These are phyloP conservation scores for Hyperoplus lanceolatus DNA, from an alignment of 2,797 vertebrate genomes.

Conservation along the genomic window DNA sequence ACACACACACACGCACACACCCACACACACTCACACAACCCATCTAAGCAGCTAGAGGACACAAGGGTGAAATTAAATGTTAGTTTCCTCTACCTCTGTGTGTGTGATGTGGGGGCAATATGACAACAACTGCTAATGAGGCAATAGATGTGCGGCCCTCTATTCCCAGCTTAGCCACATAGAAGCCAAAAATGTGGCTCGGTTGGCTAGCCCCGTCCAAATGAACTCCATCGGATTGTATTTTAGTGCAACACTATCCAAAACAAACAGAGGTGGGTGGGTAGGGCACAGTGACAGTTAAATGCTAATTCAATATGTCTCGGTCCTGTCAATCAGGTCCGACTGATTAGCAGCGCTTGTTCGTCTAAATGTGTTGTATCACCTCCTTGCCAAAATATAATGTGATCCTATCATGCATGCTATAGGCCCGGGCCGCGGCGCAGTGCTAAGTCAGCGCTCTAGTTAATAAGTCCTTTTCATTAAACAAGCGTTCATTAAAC, in stretches of 20 bases:
- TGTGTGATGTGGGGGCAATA: slow-evolving; percentile 46
- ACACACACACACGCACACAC: slow-evolving; percentile 8
- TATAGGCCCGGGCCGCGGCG: slow-evolving; percentile 41
- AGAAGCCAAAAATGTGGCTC: slow-evolving; percentile 34
- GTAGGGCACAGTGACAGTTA: slow-evolving; percentile 39
- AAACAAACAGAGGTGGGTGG: slow-evolving; percentile 55
- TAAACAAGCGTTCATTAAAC: slow-evolving; percentile 85
- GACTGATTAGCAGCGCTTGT: slow-evolving; percentile 71
- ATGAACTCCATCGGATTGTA: slow-evolving; percentile 53
- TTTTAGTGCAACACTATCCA: slow-evolving; percentile 52
- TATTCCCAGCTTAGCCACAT: slow-evolving; percentile 32
- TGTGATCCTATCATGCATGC: slow-evolving; percentile 65
- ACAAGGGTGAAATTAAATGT: slow-evolving; percentile 49
- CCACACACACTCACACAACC: background rate
- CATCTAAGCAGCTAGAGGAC: slow-evolving; percentile 28
- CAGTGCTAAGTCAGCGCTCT: slow-evolving; percentile 78
- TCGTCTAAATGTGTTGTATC: slow-evolving; percentile 71
- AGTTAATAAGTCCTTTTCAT: slow-evolving; percentile 87
- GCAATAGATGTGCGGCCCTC: slow-evolving; percentile 37
- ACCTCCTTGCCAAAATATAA: slow-evolving; percentile 71
- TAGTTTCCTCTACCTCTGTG: slow-evolving; percentile 36
- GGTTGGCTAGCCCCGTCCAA: slow-evolving; percentile 25
- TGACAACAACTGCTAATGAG: slow-evolving; percentile 70
- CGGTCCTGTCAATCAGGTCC: slow-evolving; percentile 69
- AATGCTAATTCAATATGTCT: slow-evolving; percentile 60